phyloP scores from a whole-genome alignment of 1,140 invertebrate genomes.

The Caerostris darwini region DNA sequence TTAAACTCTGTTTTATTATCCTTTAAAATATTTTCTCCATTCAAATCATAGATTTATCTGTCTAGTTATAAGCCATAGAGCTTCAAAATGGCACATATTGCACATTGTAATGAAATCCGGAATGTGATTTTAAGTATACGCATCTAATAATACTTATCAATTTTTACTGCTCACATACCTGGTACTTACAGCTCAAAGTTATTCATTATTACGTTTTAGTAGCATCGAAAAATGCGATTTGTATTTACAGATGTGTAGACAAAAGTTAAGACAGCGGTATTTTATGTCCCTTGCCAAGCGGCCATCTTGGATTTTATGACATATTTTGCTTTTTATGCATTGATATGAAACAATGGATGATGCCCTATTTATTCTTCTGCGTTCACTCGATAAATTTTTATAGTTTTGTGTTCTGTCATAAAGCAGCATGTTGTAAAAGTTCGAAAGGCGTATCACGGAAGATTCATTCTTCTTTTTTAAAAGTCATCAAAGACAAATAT shows the following conservation, averaged over 20 bases:
- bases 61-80: neutral
- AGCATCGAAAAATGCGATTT: conserved; percentile 43
- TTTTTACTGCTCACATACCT: conserved; percentile 2
- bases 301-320: conserved; percentile 51
- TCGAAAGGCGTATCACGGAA: conserved; percentile 36
- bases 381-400: conserved; percentile 54
- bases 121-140: neutral
- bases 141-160: neutral
- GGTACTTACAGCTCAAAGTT: neutral
- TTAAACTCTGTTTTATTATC: too few relatives aligned
- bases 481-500: conserved; percentile 50
- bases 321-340: conserved; percentile 63
- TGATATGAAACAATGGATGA: conserved; percentile 48
- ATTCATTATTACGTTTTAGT: conserved; percentile 57
- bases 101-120: neutral
- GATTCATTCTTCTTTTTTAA: conserved; percentile 45
- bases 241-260: neutral
- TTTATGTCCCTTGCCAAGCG: conserved; percentile 5
- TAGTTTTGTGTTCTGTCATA: conserved; percentile 40
- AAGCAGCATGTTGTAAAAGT: conserved; percentile 47
- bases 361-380: conserved; percentile 29
- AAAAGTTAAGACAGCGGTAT: neutral
- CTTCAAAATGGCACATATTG: neutral
- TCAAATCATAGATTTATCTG: too few relatives aligned
- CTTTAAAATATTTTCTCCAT: too few relatives aligned